Conservation (phyloP, 2,113 vertebrate species). For the Centropristis striata region DNA sequence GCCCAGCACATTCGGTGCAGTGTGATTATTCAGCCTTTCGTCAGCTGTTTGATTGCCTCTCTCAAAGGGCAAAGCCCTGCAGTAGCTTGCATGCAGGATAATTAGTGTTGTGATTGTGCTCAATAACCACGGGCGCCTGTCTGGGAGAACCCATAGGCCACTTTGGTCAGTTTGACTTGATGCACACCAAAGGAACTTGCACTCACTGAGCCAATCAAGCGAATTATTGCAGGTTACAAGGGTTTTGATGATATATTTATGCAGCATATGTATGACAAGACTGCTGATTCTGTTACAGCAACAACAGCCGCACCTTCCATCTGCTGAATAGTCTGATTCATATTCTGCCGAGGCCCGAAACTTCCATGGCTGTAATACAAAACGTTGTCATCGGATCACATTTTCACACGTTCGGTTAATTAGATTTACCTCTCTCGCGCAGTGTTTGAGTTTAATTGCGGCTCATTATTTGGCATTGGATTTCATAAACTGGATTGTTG, state of each 20-base stretch:
- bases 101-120: conserved; percentile 80
- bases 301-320: conserved; percentile 67
- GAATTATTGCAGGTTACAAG: conserved; percentile 79
- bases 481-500: conserved; percentile 41
- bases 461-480: conserved; percentile 37
- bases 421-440: conserved; percentile 39
- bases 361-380: conserved; percentile 40
- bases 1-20: conserved; percentile 67
- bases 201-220: conserved; percentile 76
- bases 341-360: conserved; percentile 48
- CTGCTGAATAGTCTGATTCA: conserved; percentile 67
- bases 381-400: conserved; percentile 51
- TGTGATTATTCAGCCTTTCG: conserved; percentile 83
- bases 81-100: conserved; percentile 78
- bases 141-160: conserved; percentile 67
- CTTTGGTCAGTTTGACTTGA: conserved; percentile 79
- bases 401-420: conserved; percentile 30
- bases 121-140: conserved; percentile 73
- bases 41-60: conserved; percentile 84
- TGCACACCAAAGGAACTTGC: conserved; percentile 65
- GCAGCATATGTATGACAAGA: conserved; percentile 76
- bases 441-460: conserved; percentile 40
- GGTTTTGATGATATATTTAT: conserved; percentile 78
- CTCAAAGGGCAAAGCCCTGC: conserved; percentile 84
- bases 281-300: conserved; percentile 72